Evolutionary conservation across 1,140 invertebrate species (phyloP), one percentile per base, ranked within the genome.

Genomic region (Drosophila tropicalis): DNA sequence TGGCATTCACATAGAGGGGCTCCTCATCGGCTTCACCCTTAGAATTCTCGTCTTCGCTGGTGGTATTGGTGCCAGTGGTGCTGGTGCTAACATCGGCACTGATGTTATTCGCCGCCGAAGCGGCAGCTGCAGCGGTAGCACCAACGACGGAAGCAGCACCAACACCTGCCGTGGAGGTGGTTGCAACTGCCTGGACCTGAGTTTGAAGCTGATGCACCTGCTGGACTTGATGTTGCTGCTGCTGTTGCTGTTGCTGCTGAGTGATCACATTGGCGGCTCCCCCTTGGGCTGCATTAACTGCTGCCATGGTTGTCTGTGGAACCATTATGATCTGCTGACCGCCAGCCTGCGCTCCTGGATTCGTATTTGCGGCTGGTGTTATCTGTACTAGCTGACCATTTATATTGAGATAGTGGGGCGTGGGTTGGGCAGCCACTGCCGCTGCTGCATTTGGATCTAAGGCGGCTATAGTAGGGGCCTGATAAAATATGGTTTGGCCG

Each of bases 1-100:
- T 98, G n/a, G 98, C 98, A 94, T 99, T 99, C 0, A 99, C 99
- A 93, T 99, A 99, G 6, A 99, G 97, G 89, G 99, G 97, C 91
- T 98, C 97, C 92, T 98, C 97, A 13, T 97, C 93, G 64, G 97
- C 93, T 92, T 97, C 97, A 1, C 95, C 94, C 90, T 89, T 90
- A 41, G 73, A 82, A 56, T 83, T 87, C 62, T 91, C 90, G 51
- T 91, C 81, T 61, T 79, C 85, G 69, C 77, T 89, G 66, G 83
- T 77, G 1, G 89, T 83, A 58, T 83, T 83, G 2, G 87, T 83
- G 2, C 90, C 82, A 1, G 86, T 85, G 6, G 90, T 93, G 41
- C 84, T 87, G 22, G 83, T 86, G 72, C 76, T 80, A 7, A 80
- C 83, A 61, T 87, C 83, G 9, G 79, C 62, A 62, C 70, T 77